A percentile compares a stretch with the other conserved stretches of the same genome.
Evolutionary conservation across 2,113 vertebrate genomes (phyloP).

Genomic region (Elgaria multicarinata): DNA sequence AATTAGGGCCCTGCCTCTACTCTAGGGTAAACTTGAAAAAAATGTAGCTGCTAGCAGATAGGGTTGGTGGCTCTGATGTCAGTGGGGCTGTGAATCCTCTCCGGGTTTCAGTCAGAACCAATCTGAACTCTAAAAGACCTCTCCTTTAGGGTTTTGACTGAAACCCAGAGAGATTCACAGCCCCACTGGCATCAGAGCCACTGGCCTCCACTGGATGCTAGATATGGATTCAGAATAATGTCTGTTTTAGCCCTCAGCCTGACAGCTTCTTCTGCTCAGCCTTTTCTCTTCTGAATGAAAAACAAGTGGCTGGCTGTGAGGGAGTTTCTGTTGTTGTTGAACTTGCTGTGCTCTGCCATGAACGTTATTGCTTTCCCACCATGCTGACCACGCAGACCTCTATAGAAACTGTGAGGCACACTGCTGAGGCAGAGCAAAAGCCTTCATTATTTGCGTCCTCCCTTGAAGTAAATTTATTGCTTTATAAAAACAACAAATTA

Average conservation of each 20-base stretch:
- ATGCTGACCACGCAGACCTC: neutral
- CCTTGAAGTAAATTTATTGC: neutral
- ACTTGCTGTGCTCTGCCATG: neutral
- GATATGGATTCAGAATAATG: too few relatives aligned
- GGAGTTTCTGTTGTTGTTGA: neutral
- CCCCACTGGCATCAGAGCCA: too few relatives aligned
- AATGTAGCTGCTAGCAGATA: too few relatives aligned
- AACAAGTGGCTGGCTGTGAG: neutral
- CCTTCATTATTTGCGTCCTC: constrained; percentile 1
- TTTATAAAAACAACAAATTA: neutral
- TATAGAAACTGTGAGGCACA: neutral
- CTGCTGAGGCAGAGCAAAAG: neutral
- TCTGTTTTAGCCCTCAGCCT: neutral
- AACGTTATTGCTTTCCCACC: neutral
- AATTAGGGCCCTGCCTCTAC: too few relatives aligned
- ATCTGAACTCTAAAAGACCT: too few relatives aligned
- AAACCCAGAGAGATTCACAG: too few relatives aligned
- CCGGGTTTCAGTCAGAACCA: too few relatives aligned
- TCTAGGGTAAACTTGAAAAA: too few relatives aligned
- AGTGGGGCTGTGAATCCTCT: too few relatives aligned
- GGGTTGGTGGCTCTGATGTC: too few relatives aligned
- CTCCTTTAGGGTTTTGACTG: too few relatives aligned
- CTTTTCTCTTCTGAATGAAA: neutral
- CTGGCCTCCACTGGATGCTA: too few relatives aligned
- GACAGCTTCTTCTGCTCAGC: neutral